Percentiles rank a stretch among this genome's conserved stretches.
Conservation (phyloP, 2,888 invertebrate genomes). For the Aproaerema taeniolella region DNA sequence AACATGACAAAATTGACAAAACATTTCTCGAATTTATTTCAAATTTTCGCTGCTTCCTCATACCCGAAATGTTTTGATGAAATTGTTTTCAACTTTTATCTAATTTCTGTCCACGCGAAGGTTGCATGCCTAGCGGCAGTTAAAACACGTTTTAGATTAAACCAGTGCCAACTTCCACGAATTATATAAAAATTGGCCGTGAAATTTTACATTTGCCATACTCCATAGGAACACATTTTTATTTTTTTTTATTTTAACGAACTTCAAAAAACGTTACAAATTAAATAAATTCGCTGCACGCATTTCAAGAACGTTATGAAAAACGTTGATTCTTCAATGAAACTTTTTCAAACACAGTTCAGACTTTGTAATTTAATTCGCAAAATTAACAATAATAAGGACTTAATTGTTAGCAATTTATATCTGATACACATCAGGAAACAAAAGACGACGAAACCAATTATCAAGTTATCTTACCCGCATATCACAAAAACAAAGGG, state of each 20-base stretch:
- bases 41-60: conserved; percentile 36
- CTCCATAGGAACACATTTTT: conserved; percentile 46
- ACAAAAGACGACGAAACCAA: conserved; percentile 45
- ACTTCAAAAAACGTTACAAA: neutral
- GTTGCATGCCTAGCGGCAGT: conserved; percentile 55
- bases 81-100: conserved; percentile 54
- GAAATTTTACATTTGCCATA: conserved; percentile 66
- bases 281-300: neutral
- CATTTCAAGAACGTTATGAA: neutral
- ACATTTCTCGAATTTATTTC: conserved; percentile 22
- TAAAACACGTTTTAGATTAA: conserved; percentile 63
- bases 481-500: conserved; percentile 55
- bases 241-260: no score
- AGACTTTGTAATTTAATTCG: conserved; percentile 13
- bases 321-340: no score
- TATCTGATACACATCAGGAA: conserved; percentile 30
- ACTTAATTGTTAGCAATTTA: conserved; percentile 34
- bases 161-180: conserved; percentile 67
- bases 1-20: conserved; percentile 15
- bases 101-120: conserved; percentile 45
- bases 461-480: conserved; percentile 58
- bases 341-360: neutral
- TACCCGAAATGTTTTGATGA: conserved; percentile 24
- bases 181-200: conserved; percentile 72
- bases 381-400: conserved; percentile 16